Base-by-base conservation (phyloP, 2,113 vertebrate species). In the Xenopus laevis region DNA sequence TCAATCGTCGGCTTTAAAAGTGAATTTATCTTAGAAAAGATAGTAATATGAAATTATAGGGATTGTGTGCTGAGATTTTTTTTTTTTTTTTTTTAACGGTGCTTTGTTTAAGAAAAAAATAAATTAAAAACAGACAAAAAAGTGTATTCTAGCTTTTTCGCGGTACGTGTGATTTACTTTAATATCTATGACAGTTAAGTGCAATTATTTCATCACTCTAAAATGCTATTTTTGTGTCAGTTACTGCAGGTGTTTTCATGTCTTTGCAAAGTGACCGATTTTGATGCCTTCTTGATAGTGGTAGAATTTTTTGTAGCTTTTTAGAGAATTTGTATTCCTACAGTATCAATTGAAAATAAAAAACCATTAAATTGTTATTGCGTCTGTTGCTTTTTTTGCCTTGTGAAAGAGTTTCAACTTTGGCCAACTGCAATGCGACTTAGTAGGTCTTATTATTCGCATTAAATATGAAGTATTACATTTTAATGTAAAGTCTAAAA, bases 291-390 rank as follows among this genome's bases (percentile, higher is more conserved):
- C 96, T 96, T 94, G 93, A 97, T 92, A 96, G 93, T 95, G 93
- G 92, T 98, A 94, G 92, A 95, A 93, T 97, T 98, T 98, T 99
- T 99, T 99, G 94, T 99, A 99, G 97, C 97, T 98, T 98, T 98
- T 95, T 98, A 98, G 95, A 95, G 94, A 94, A 92, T 98, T 99
- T 98, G 93, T 98, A 98, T 98, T 97, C 96, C 97, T 94, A 95
- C 94, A 93, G 94, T 95, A 97, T 97, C 95, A 91, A 95, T 95
- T 91, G 93, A 93, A 93, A 98, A 97, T 96, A 96, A 97, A 98
- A 92, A 88, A 88, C 86, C 72, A 94, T 88, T 83, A 92, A 91
- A 91, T 87, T 89, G 87, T 83, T 87, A 82, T 15, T 7, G 72
- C 52, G 63, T 74, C 65, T 63, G 71, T 63, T 33, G 27, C 3